Base-by-base conservation (phyloP, 2,888 invertebrate species). In the Melinaea menophilus region DNA sequence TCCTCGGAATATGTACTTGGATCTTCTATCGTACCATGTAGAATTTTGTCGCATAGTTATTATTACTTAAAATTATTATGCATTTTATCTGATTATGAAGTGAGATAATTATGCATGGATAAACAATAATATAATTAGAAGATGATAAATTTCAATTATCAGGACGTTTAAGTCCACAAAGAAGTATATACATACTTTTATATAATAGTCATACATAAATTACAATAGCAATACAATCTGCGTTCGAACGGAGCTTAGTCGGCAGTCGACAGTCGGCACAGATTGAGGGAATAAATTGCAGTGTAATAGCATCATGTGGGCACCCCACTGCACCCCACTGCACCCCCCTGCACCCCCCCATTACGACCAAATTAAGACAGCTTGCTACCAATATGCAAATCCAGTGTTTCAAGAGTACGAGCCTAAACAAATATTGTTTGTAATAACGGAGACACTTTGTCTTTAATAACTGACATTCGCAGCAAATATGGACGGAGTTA, bases 361-460 rank as follows among this genome's bases (percentile, higher is more conserved):
- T 87, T 86, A 86, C 80, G 77, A 69, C 75, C 72, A 87, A 89
- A 90, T 89, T 88, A 89, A 89, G 90, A 88, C 86, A 86, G 86
- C 84, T 84, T 85, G 85, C 79, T 78, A 78, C 84, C 82, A 85
- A 86, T 87, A 90, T 90, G 90, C 88, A 88, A 89, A 89, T 88
- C 75, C 69, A 63, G 69, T 70, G 63, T 71, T 69, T 72, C 72
- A 73, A 73, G 75, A 67, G 68, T 70, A 70, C 72, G 74, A 74
- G 75, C 81, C 81, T 82, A 82, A 81, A 79, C 80, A 83, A 82
- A 83, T 80, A 83, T 81, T 78, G 79, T 75, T 76, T 75, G 73
- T 77, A 79, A 80, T 78, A 80, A 77, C 73, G 71, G 66, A 65
- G 65, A 68, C 69, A 71, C 69, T 72, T 70, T 70, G 66, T 67